phyloP scores from a whole-genome alignment of 2,797 vertebrate genomes.

The Neosalanx taihuensis region DNA sequence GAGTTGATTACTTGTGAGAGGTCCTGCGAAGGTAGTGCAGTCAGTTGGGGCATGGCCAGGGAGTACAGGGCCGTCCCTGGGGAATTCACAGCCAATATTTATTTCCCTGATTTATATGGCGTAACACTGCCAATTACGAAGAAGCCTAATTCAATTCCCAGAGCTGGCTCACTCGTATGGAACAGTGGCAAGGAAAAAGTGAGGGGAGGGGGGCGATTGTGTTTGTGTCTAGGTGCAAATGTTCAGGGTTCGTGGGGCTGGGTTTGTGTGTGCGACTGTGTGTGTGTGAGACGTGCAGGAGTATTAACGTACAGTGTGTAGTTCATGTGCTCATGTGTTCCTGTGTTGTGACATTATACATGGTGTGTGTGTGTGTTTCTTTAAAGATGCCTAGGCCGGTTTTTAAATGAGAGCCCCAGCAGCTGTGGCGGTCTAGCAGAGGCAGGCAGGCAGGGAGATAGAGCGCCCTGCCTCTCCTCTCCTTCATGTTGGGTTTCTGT shows the following conservation, averaged over 20 bases:
- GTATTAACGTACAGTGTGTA: too few species aligned
- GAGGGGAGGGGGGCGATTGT: constrained; percentile 16
- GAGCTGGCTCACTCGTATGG: constrained; percentile 52
- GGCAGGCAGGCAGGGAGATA: constrained; percentile 24
- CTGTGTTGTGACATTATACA: neutral
- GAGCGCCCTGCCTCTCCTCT: constrained; percentile 28
- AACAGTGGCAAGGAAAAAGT: constrained; percentile 33
- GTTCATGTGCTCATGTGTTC: neutral
- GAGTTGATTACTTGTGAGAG: constrained; percentile 66
- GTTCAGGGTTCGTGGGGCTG: neutral
- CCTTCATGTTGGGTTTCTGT: constrained; percentile 49
- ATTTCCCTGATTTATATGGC: constrained; percentile 76
- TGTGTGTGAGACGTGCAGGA: neutral
- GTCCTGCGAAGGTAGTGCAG: constrained; percentile 56
- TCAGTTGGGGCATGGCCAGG: constrained; percentile 34
- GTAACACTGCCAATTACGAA: constrained; percentile 67
- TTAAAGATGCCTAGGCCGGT: constrained; percentile 24
- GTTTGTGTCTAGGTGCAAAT: neutral
- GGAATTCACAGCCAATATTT: constrained; percentile 66
- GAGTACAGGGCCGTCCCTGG: constrained; percentile 53
- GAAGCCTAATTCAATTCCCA: constrained; percentile 66
- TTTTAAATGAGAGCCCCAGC: constrained; percentile 36
- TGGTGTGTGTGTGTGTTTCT: neutral
- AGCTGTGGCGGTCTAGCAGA: neutral
- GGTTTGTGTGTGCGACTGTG: constrained; percentile 3